phyloP scores from a whole-genome alignment of 2,888 invertebrate genomes.

The Epiperipatus broadwayi region DNA sequence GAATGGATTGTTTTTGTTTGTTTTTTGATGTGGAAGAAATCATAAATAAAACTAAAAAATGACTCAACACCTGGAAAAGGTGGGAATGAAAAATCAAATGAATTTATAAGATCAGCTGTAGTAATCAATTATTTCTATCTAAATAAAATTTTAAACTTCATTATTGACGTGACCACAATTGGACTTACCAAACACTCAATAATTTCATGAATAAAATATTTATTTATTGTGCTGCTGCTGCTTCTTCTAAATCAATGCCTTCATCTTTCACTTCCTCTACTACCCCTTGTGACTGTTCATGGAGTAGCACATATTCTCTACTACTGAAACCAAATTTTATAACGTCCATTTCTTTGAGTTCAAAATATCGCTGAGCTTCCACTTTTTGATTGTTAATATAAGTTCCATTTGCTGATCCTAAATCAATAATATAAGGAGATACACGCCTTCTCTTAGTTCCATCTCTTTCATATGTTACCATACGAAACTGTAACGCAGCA shows the following conservation, averaged over 20 bases:
- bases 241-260: conserved; percentile 11
- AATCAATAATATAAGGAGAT: conserved; percentile 80
- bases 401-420: conserved; percentile 91
- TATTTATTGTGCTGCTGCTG: too few relatives aligned
- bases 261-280: conserved; percentile 22
- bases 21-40: too few relatives aligned
- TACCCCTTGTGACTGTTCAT: conserved; percentile 42
- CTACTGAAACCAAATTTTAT: conserved; percentile 93
- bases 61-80: too few relatives aligned
- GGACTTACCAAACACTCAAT: too few relatives aligned
- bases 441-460: conserved; percentile 49
- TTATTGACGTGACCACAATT: too few relatives aligned
- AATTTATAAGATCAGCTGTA: too few relatives aligned
- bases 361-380: conserved; percentile 73
- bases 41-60: too few relatives aligned
- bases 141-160: too few relatives aligned
- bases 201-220: too few relatives aligned
- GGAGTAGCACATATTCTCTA: conserved; percentile 84
- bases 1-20: too few relatives aligned
- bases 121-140: too few relatives aligned
- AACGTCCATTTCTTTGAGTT: conserved; percentile 84
- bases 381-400: conserved; percentile 83
- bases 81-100: too few relatives aligned
- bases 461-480: conserved; percentile 54
- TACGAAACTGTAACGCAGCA: conserved; percentile 78